Conservation (phyloP, 2,797 vertebrate species). For the Acomys russatus region DNA sequence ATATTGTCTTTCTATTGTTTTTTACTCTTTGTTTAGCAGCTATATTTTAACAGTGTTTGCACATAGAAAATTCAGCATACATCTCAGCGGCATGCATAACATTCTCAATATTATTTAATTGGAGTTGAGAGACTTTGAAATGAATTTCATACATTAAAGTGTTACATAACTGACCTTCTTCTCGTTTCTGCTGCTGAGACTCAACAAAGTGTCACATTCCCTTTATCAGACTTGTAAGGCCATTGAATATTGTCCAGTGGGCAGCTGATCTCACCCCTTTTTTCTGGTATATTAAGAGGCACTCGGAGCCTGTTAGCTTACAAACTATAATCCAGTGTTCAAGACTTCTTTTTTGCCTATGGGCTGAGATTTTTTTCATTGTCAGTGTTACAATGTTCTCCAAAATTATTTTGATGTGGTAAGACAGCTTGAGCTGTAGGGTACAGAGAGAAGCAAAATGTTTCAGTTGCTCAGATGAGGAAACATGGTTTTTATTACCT, state of each 20-base stretch:
- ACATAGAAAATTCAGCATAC: not conserved
- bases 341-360: not conserved
- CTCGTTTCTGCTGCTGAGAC: not conserved
- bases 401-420: slow-evolving; percentile 44
- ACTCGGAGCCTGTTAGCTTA: slow-evolving; percentile 8
- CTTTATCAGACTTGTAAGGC: not conserved
- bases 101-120: not conserved
- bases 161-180: not conserved
- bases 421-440: slow-evolving; percentile 38
- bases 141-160: not conserved
- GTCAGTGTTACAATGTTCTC: not conserved
- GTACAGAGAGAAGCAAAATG: not conserved
- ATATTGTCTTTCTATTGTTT: slow-evolving; percentile 21
- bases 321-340: not conserved
- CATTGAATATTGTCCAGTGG: not conserved
- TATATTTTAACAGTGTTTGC: not conserved
- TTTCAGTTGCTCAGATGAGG: not conserved
- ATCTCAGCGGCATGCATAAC: not conserved
- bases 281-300: not conserved
- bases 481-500: not conserved
- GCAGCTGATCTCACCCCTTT: not conserved
- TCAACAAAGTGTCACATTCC: not conserved
- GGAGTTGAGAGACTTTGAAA: not conserved
- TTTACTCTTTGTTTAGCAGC: not conserved
- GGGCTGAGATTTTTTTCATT: slow-evolving; percentile 18